Conservation (phyloP, 1,140 invertebrate genomes). For the Hormaphis cornu region DNA sequence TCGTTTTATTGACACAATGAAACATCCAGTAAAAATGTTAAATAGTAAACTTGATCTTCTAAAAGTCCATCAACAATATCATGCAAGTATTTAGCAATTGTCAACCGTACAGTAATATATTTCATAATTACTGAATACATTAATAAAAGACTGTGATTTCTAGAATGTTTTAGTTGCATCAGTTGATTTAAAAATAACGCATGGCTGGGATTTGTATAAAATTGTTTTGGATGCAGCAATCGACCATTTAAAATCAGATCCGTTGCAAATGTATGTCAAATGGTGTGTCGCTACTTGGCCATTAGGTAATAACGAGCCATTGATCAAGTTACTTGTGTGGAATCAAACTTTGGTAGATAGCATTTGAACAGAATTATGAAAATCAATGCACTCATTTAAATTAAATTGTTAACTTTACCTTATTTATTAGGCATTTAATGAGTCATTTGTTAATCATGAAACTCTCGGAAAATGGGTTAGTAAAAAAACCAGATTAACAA, state of each 20-base stretch:
- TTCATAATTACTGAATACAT: too few relatives aligned
- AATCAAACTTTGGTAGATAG: constrained; percentile 4
- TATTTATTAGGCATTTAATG: constrained; percentile 6
- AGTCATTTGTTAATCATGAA: constrained; percentile 39
- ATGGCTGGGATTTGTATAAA: constrained; percentile 4
- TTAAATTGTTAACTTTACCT: not conserved
- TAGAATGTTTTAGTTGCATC: constrained; percentile 28
- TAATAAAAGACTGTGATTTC: too few relatives aligned
- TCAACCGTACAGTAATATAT: too few relatives aligned
- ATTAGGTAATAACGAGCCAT: not conserved
- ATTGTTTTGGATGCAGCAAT: constrained; percentile 7
- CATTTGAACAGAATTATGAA: not conserved
- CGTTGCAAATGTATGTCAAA: constrained; percentile 11
- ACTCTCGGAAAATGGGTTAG: constrained; percentile 51
- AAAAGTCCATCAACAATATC: constrained; percentile 49
- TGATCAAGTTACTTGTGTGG: constrained; percentile 21
- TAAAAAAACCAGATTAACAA: constrained; percentile 48
- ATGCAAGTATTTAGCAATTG: constrained; percentile 52
- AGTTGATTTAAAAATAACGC: constrained; percentile 6
- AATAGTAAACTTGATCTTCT: constrained; percentile 52
- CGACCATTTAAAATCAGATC: constrained; percentile 2
- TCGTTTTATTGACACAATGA: constrained; percentile 41
- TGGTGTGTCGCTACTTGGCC: constrained; percentile 18
- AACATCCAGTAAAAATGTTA: constrained; percentile 62
- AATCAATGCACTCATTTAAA: not conserved